These are phyloP conservation scores for Silurus aristotelis DNA, from an alignment of 2,797 vertebrate species.

Conservation along the genomic window DNA sequence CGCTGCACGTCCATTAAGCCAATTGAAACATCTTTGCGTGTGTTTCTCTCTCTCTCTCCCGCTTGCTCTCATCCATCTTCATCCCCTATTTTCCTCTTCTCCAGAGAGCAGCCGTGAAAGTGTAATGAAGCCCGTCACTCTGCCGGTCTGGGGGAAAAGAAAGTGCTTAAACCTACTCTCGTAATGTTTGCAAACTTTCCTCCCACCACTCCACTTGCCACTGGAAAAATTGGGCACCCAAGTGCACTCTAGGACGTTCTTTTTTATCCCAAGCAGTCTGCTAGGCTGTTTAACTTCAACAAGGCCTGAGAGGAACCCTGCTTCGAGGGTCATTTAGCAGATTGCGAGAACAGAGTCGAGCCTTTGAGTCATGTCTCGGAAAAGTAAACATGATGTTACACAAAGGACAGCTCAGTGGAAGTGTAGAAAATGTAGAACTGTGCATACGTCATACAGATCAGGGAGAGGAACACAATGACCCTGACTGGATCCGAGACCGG, in stretches of 20 bases:
- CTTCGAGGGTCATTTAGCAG: constrained; percentile 37
- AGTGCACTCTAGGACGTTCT: constrained; percentile 60
- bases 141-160: constrained; percentile 48
- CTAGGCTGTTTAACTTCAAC: constrained; percentile 35
- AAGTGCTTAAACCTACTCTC: constrained; percentile 56
- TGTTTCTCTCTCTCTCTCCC: constrained; percentile 40
- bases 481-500: neutral
- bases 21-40: constrained; percentile 59
- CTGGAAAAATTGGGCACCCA: constrained; percentile 62
- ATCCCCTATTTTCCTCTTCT: constrained; percentile 43
- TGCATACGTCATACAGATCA: neutral
- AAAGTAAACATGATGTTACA: constrained; percentile 11
- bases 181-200: constrained; percentile 59
- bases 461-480: neutral
- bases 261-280: constrained; percentile 43
- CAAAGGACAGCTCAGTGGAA: neutral
- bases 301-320: constrained; percentile 40
- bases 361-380: constrained; percentile 13
- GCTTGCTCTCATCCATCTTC: constrained; percentile 40
- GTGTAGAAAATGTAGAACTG: neutral
- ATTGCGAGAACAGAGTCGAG: constrained; percentile 12
- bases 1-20: constrained; percentile 59
- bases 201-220: constrained; percentile 36
- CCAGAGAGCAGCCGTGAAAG: constrained; percentile 44
- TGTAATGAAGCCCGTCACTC: constrained; percentile 65